A percentile compares a stretch with the other conserved stretches of the same genome.
phyloP scores from a whole-genome alignment of 37 sponge, comb jelly and placozoan species.

The Spongia lamella region DNA sequence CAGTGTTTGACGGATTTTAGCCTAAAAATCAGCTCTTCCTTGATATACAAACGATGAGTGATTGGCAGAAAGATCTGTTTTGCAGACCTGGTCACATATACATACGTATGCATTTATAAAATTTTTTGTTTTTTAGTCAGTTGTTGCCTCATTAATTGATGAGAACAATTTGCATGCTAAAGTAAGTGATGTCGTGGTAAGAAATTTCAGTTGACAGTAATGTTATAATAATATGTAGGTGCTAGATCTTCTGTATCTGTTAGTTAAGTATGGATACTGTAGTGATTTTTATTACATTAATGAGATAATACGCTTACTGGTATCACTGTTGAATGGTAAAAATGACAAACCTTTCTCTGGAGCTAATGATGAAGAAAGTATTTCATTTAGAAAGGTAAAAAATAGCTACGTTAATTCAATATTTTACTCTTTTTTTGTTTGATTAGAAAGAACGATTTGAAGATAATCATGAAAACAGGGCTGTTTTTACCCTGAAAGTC shows the following conservation, averaged over 20 bases:
- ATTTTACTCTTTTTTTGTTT: slow-evolving; percentile 8
- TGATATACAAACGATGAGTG: too few relatives aligned
- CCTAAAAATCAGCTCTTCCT: too few relatives aligned
- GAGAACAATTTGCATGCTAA: slow-evolving; percentile 8
- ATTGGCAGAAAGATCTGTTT: too few relatives aligned
- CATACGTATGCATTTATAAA: too few relatives aligned
- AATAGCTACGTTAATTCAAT: background rate
- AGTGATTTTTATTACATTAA: slow-evolving; percentile 54
- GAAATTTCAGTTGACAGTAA: too few relatives aligned
- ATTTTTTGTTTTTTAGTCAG: slow-evolving; percentile 5
- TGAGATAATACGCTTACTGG: slow-evolving; percentile 47
- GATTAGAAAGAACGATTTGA: slow-evolving; percentile 15
- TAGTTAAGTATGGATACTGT: slow-evolving; percentile 78
- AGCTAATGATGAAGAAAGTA: too few relatives aligned
- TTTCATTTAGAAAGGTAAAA: background rate
- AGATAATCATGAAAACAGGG: slow-evolving; percentile 37
- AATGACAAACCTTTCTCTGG: slow-evolving; percentile 54
- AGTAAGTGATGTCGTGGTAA: background rate
- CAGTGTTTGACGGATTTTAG: too few relatives aligned
- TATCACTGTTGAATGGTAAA: slow-evolving; percentile 65
- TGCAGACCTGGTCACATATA: too few relatives aligned
- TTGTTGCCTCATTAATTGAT: too few relatives aligned
- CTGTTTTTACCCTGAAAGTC: slow-evolving; percentile 49
- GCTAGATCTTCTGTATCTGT: slow-evolving; percentile 33
- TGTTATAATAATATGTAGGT: slow-evolving; percentile 9